Evolutionary conservation across 2,888 invertebrate genomes (phyloP), one percentile per base, ranked within the genome.

Genomic region (Trichogramma evanescens): DNA sequence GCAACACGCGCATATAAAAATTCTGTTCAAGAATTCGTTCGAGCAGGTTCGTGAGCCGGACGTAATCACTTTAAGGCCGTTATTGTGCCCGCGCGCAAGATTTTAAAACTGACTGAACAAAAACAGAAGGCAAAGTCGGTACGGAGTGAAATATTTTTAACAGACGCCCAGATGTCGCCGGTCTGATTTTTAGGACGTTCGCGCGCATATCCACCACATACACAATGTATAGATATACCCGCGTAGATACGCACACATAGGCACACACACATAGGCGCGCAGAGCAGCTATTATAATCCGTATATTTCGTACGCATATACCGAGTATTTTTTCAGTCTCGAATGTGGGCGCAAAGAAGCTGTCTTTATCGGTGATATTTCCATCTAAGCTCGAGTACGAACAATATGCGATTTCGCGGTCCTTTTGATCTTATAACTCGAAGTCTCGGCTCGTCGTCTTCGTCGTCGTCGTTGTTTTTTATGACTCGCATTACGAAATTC

Each of bases 71-170:
- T 69, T 62, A 67, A 66, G 65, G 69, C 65, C 60, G 60, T 60
- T 53, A 57, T 59, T 62, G 59, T 13, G 13, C 13, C 13, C 13
- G 13, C 13, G 13, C 13, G 13, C 13, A 13, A 13, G 13, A 13
- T 13, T 43, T 64, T 64, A 66, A 65, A 65, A 66, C 54, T 65
- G 63, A 38, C 65, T 60, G 67, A 67, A 68, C 67, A 65, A 67
- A 68, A 70, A 68, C 58, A 64, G 62, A 61, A 54, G 61, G 63
- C 61, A 13, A 13, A 13, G 13, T 13, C 13, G 13, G 13, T 13
- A 64, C 54, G 59, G 67, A 65, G 68, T 68, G 68, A 71, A 70
- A 72, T 72, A 73, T 72, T 73, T 72, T 71, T 58, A 64, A 62
- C 62, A 65, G 72, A 66, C 68, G 66, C 59, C 70, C 71, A 71